Conservation (phyloP, 1,140 invertebrate genomes). For the Dinothrombium tinctorium region DNA sequence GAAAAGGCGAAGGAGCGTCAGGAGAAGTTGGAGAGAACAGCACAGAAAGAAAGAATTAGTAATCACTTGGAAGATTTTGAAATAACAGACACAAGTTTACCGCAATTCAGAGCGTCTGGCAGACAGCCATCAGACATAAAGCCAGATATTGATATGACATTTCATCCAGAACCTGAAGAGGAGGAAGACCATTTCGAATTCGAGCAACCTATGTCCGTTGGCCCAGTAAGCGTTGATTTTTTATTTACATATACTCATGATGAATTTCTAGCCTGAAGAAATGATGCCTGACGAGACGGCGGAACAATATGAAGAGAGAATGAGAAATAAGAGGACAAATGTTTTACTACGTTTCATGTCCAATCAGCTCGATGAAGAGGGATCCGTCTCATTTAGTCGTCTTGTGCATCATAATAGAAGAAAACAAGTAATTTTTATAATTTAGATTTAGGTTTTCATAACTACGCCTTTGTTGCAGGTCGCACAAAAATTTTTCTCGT, state of each 20-base stretch:
- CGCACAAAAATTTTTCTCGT: constrained; percentile 84
- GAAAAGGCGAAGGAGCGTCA: neutral
- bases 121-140: too few relatives aligned
- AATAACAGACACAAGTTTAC: too few relatives aligned
- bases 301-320: constrained; percentile 83
- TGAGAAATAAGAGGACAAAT: constrained; percentile 73
- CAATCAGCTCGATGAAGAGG: constrained; percentile 37
- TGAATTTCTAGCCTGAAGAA: constrained; percentile 33
- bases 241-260: constrained; percentile 14
- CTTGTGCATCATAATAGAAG: constrained; percentile 52
- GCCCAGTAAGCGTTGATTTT: constrained; percentile 32
- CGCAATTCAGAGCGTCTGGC: too few relatives aligned
- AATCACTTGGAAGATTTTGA: too few relatives aligned
- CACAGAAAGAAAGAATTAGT: neutral
- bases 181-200: constrained; percentile 27
- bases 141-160: neutral
- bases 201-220: constrained; percentile 52
- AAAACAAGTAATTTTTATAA: constrained; percentile 40
- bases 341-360: constrained; percentile 65
- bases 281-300: constrained; percentile 69
- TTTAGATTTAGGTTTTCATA: neutral
- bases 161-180: constrained; percentile 3
- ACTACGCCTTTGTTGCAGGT: constrained; percentile 33
- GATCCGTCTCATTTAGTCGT: constrained; percentile 39
- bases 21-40: neutral